These are phyloP conservation scores for Mionectes macconnelli DNA, from an alignment of 2,113 vertebrate genomes.

Conservation along the genomic window DNA sequence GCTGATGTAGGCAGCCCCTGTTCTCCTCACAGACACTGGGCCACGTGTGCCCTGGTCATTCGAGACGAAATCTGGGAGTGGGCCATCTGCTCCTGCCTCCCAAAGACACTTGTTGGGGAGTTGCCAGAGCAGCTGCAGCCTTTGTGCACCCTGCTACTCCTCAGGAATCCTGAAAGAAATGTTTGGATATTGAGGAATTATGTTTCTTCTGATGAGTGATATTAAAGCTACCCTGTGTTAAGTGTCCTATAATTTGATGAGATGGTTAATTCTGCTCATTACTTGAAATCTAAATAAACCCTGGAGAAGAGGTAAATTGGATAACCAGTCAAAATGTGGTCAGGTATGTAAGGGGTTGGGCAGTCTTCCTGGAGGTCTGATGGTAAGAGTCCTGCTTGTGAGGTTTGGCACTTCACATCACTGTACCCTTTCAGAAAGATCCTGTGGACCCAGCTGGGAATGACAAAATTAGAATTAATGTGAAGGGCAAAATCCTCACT, in stretches of 20 bases:
- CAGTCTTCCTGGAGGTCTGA: neutral
- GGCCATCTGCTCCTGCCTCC: rapidly evolving
- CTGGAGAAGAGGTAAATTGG: neutral
- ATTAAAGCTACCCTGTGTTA: neutral
- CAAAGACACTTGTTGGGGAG: neutral
- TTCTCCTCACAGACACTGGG: rapidly evolving
- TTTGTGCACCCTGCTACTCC: neutral
- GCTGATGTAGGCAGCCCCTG: neutral
- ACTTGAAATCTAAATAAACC: neutral
- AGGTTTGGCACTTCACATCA: neutral
- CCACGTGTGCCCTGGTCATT: neutral
- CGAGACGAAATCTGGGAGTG: rapidly evolving
- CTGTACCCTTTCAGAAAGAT: neutral
- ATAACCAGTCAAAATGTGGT: neutral
- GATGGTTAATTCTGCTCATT: neutral
- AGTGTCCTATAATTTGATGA: neutral
- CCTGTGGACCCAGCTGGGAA: neutral
- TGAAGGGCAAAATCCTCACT: neutral
- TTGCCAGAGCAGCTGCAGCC: neutral
- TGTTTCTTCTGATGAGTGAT: neutral
- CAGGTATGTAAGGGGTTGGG: neutral
- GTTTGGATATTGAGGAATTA: neutral
- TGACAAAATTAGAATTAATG: neutral
- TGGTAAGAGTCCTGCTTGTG: neutral
- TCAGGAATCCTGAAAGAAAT: neutral